Evolutionary conservation across 1,140 invertebrate genomes (phyloP).

Genomic region (Armadillidium nasatum): DNA sequence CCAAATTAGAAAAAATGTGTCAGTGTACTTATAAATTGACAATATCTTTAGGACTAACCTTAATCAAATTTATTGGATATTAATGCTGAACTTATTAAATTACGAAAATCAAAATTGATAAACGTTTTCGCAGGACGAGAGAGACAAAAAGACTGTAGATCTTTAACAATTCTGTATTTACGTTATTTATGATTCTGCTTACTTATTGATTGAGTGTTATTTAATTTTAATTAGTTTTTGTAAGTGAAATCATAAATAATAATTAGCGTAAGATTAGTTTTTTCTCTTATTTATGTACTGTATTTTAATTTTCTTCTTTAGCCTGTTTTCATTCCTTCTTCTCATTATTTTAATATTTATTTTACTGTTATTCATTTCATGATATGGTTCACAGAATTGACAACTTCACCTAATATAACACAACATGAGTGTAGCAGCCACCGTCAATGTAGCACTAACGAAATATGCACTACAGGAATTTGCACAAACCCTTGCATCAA

Average conservation of each 20-base stretch:
- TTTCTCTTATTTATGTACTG: neutral
- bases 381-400: constrained; percentile 8
- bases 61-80: too few species aligned
- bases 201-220: neutral
- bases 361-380: neutral
- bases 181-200: neutral
- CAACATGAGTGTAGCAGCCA: constrained; percentile 45
- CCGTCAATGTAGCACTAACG: constrained; percentile 46
- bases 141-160: neutral
- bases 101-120: neutral
- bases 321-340: too few species aligned
- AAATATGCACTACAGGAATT: constrained; percentile 46
- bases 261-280: neutral
- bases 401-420: neutral
- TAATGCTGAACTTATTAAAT: neutral
- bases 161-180: neutral
- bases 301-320: neutral
- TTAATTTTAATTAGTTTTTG: neutral
- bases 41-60: too few species aligned
- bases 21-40: too few species aligned
- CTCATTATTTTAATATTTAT: neutral
- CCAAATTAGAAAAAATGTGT: too few species aligned
- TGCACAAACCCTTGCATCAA: constrained; percentile 48
- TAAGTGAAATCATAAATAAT: constrained; percentile 7
- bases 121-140: too few species aligned